Percentiles rank a stretch among this genome's conserved stretches.
Evolutionary conservation across 2,888 invertebrate genomes (phyloP).

Genomic region (Euplexia lucipara): DNA sequence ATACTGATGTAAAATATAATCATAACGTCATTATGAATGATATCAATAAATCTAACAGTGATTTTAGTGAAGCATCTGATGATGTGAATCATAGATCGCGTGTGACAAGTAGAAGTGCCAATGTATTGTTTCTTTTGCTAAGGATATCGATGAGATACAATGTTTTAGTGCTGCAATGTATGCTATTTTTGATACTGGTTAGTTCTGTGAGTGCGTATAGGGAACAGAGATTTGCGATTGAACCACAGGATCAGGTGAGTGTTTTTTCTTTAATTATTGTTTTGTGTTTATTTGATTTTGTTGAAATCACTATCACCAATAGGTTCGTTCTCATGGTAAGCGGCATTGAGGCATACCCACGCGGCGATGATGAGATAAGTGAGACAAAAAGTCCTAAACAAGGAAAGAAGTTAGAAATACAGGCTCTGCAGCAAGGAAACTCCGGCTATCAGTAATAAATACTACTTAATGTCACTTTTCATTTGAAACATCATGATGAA

Average conservation of each 20-base stretch:
- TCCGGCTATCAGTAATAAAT: no score
- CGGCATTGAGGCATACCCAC: no score
- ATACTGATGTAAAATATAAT: slow-evolving; percentile 30
- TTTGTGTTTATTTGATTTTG: slow-evolving; percentile 14
- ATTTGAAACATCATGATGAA: background rate
- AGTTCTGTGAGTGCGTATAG: slow-evolving; percentile 76
- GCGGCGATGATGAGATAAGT: no score
- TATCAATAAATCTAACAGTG: slow-evolving; percentile 38
- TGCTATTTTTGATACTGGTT: slow-evolving; percentile 72
- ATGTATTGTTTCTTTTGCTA: slow-evolving; percentile 84
- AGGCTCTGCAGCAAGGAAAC: no score
- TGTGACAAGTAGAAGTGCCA: slow-evolving; percentile 82
- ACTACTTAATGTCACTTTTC: no score
- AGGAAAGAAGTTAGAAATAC: no score
- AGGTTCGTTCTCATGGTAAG: no score
- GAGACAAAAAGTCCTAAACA: no score
- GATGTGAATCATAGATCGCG: slow-evolving; percentile 60
- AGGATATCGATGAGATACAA: slow-evolving; percentile 74
- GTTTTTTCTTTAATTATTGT: background rate
- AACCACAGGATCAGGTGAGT: slow-evolving; percentile 88
- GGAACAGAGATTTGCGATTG: slow-evolving; percentile 87
- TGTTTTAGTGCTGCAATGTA: slow-evolving; percentile 71
- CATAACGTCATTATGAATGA: slow-evolving; percentile 41
- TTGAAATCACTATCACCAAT: background rate
- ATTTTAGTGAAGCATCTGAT: slow-evolving; percentile 36